Conservation (phyloP, 2,113 vertebrate species). For the Varanus komodoensis region DNA sequence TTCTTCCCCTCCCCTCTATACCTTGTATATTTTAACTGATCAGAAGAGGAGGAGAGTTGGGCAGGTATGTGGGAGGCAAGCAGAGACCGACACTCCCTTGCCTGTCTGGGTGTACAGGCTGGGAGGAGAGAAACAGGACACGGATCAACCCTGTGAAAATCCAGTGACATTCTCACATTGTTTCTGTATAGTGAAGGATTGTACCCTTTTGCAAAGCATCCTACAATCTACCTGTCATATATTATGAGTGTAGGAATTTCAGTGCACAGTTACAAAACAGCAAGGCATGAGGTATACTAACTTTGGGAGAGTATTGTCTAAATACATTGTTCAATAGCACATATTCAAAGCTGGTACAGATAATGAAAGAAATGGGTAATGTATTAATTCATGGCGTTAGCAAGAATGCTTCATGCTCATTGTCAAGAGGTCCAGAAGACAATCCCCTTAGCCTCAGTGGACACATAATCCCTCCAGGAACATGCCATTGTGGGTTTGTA, state of each 20-base stretch:
- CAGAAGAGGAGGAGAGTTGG: too few relatives aligned
- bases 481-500: slow-evolving; percentile 14
- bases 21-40: background rate
- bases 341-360: background rate
- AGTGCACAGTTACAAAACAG: background rate
- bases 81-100: background rate
- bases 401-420: background rate
- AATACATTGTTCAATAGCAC: background rate
- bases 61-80: background rate
- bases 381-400: background rate
- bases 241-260: background rate
- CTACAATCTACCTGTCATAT: background rate
- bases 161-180: background rate
- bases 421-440: background rate
- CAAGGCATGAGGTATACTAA: background rate
- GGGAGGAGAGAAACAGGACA: background rate
- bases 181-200: too few relatives aligned
- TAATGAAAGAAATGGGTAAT: background rate
- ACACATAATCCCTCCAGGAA: background rate
- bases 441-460: background rate
- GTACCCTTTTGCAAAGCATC: background rate
- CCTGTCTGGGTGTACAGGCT: background rate
- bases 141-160: background rate
- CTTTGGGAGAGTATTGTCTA: too few relatives aligned
- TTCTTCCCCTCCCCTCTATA: background rate